Conservation (phyloP, 2,888 invertebrate genomes). For the Ypsolopha sequella region DNA sequence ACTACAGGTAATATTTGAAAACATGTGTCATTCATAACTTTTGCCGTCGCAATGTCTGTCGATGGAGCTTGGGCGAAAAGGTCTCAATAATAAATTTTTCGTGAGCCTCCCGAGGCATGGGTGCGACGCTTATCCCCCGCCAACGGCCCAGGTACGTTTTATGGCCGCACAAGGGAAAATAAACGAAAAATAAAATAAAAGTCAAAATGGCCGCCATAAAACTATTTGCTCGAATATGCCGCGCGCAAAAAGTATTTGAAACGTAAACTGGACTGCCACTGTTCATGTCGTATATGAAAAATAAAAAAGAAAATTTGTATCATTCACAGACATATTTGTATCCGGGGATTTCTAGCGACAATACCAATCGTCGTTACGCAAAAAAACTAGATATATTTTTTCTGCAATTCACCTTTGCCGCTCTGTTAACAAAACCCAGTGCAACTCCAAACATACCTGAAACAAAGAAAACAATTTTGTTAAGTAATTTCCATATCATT, state of each 20-base stretch:
- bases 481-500: too few relatives aligned
- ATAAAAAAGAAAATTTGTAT: conserved; percentile 11
- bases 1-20: conserved; percentile 70
- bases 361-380: too few relatives aligned
- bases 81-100: conserved; percentile 70
- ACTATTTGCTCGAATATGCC: conserved; percentile 59
- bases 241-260: conserved; percentile 44
- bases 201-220: conserved; percentile 67
- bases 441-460: too few relatives aligned
- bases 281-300: conserved; percentile 22
- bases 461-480: too few relatives aligned
- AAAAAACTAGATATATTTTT: too few relatives aligned
- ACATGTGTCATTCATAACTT: conserved; percentile 72
- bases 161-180: conserved; percentile 67
- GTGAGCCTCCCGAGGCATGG: conserved; percentile 43
- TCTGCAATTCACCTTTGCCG: too few relatives aligned
- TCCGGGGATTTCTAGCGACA: too few relatives aligned
- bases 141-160: conserved; percentile 67
- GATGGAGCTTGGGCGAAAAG: conserved; percentile 65
- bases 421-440: too few relatives aligned
- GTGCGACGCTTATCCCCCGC: conserved; percentile 41
- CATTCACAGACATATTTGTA: not conserved
- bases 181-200: conserved; percentile 71
- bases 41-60: conserved; percentile 70
- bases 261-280: conserved; percentile 27